Percentiles rank a stretch among this genome's conserved stretches.
phyloP scores from a whole-genome alignment of 2,797 vertebrate species.

The Bradypus variegatus region DNA sequence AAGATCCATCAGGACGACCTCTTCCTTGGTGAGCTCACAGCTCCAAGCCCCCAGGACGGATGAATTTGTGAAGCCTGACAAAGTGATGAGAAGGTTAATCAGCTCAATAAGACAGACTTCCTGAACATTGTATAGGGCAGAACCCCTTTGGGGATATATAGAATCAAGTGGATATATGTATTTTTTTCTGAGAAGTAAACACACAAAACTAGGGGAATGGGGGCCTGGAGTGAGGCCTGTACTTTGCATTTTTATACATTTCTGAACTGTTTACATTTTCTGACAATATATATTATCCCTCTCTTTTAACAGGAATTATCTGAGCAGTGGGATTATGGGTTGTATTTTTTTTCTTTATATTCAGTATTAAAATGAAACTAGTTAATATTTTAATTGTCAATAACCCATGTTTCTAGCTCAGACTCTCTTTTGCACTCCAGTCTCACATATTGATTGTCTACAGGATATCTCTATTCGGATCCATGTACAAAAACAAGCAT shows the following conservation, averaged over 20 bases:
- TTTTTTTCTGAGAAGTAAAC: conserved; percentile 5
- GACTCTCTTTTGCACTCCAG: not conserved
- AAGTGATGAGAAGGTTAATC: conserved; percentile 7
- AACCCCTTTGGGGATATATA: not conserved
- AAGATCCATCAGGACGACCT: not conserved
- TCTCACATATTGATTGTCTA: not conserved
- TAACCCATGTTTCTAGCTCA: not conserved
- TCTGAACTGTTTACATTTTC: conserved; percentile 21
- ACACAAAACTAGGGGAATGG: not conserved
- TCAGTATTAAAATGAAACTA: conserved; percentile 39
- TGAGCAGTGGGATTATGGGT: not conserved
- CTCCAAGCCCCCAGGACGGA: not conserved
- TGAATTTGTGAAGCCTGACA: not conserved
- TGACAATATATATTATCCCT: not conserved
- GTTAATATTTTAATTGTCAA: conserved; percentile 39
- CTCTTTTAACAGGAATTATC: conserved; percentile 25
- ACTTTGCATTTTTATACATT: conserved; percentile 26
- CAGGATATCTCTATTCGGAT: not conserved
- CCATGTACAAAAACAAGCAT: not conserved
- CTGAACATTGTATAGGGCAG: not conserved
- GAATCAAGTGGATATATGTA: not conserved
- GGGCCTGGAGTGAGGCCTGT: not conserved
- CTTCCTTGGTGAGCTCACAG: not conserved
- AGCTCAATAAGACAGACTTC: not conserved
- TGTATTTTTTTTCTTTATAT: conserved; percentile 19